phyloP scores from a whole-genome alignment of 2,113 vertebrate genomes.

The Riparia riparia region DNA sequence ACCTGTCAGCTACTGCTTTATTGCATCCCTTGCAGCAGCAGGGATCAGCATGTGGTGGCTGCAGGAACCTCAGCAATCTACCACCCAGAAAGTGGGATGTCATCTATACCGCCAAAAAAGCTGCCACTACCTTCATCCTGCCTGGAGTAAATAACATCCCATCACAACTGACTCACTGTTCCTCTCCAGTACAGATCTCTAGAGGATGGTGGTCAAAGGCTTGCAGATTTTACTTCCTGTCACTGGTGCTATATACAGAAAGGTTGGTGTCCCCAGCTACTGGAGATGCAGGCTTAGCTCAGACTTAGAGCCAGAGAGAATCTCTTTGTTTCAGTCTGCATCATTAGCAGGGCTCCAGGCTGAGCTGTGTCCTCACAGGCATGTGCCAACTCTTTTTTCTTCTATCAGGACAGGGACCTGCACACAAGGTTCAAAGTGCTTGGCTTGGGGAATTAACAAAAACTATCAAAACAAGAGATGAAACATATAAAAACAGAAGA shows the following conservation, averaged over 20 bases:
- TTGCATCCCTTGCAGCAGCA: not conserved
- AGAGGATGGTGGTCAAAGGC: not conserved
- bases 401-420: not conserved
- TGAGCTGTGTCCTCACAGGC: not conserved
- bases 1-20: not conserved
- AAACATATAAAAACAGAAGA: not conserved
- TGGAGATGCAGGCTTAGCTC: not conserved
- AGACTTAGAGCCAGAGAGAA: not conserved
- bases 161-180: not conserved
- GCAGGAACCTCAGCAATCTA: not conserved
- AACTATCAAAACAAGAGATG: not conserved
- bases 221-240: not conserved
- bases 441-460: not conserved
- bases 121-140: not conserved
- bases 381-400: not conserved
- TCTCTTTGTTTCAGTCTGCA: not conserved
- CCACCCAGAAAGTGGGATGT: not conserved
- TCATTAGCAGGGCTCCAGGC: not conserved
- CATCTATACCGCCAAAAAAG: not conserved
- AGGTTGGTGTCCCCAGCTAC: not conserved
- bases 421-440: not conserved
- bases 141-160: not conserved
- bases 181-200: not conserved
- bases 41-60: not conserved
- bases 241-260: not conserved